Percentiles rank a stretch among this genome's conserved stretches.
phyloP scores from a whole-genome alignment of 2,797 vertebrate genomes.

The Melanotaenia trifasciata region DNA sequence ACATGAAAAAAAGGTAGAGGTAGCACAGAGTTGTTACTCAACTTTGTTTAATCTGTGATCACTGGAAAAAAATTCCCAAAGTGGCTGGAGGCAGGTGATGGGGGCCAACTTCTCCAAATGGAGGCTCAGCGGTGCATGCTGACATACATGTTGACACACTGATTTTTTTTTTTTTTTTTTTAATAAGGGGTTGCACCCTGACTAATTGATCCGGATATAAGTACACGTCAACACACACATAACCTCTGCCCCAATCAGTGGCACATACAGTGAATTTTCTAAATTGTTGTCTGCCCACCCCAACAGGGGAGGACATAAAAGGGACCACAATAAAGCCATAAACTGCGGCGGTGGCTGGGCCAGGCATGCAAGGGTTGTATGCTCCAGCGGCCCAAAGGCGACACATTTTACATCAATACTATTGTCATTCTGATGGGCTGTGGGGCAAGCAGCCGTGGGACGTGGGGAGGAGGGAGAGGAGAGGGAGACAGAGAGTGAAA shows the following conservation, averaged over 20 bases:
- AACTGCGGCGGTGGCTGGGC: constrained; percentile 76
- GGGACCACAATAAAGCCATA: constrained; percentile 85
- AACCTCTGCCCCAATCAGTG: constrained; percentile 23
- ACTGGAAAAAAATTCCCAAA: constrained; percentile 31
- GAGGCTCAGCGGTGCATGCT: constrained; percentile 10
- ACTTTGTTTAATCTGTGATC: constrained; percentile 74
- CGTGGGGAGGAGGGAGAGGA: constrained; percentile 17
- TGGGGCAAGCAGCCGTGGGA: constrained; percentile 69
- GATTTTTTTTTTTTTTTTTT: constrained; percentile 11
- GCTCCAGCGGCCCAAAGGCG: constrained; percentile 82
- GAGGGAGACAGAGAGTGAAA: constrained; percentile 35
- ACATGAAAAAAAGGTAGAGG: constrained; percentile 58
- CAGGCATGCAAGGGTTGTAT: constrained; percentile 78
- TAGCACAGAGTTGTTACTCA: constrained; percentile 74
- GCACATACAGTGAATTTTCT: constrained; percentile 78
- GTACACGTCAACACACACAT: constrained; percentile 41
- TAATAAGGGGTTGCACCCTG: constrained; percentile 61
- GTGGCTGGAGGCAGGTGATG: constrained; percentile 18
- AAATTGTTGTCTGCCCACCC: constrained; percentile 77
- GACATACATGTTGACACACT: constrained; percentile 41
- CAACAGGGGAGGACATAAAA: constrained; percentile 77
- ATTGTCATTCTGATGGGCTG: constrained; percentile 85
- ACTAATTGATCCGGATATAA: constrained; percentile 76
- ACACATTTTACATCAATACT: constrained; percentile 83
- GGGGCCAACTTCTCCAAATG: constrained; percentile 4